Conservation (phyloP, 2,113 vertebrate genomes). For the Anser brachyrhynchus region DNA sequence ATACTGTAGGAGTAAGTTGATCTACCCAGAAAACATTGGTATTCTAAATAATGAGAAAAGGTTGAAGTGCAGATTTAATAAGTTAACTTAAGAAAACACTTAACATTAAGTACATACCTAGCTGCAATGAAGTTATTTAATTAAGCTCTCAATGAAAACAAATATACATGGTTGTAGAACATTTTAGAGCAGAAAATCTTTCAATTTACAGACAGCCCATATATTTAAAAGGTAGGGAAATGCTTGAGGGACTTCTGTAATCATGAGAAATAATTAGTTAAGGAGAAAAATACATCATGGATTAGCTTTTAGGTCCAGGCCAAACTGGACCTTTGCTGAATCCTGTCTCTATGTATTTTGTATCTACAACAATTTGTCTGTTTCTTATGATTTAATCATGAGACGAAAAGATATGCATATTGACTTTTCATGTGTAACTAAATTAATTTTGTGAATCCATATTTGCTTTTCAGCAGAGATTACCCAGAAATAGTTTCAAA, state of each 20-base stretch:
- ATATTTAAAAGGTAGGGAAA: background rate
- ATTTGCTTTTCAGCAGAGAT: constrained; percentile 9
- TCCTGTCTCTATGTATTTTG: background rate
- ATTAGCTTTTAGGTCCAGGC: background rate
- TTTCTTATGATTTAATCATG: background rate
- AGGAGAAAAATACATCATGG: background rate
- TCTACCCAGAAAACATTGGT: background rate
- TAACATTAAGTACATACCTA: background rate
- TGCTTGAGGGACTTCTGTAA: background rate
- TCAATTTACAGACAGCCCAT: background rate
- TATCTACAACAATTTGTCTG: background rate
- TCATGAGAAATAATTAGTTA: background rate
- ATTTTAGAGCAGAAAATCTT: background rate
- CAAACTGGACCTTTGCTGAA: background rate
- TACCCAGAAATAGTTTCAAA: background rate
- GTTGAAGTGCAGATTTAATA: background rate
- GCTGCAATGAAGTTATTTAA: background rate
- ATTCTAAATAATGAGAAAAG: background rate
- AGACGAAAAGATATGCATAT: background rate
- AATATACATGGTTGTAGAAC: background rate
- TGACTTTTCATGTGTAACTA: background rate
- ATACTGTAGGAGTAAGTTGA: background rate
- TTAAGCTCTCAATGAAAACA: background rate
- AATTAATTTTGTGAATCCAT: background rate
- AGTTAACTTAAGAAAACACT: background rate